Base-by-base conservation (phyloP, 1,140 invertebrate species). In the Pollicipes pollicipes region DNA sequence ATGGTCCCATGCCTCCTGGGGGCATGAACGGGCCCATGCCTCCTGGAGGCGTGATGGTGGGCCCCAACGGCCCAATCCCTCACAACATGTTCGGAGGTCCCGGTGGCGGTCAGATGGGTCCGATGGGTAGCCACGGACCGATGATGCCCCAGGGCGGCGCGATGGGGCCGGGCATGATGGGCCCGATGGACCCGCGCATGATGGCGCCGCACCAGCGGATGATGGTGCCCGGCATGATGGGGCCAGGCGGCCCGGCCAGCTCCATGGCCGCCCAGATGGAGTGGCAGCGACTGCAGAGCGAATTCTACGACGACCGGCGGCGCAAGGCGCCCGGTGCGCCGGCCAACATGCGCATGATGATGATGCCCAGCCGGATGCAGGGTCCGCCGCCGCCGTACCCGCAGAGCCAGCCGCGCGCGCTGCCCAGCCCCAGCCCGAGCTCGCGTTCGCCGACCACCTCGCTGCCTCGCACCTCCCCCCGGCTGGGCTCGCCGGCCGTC, bases 261-360 rank as follows among this genome's bases (percentile, higher is more conserved):
- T 82, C 82, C 31, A 84, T 82, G 84, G 82, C 72, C 76, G 82
- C 82, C 66, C 88, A 85, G 79, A 85, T 90, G 79, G 90, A 92
- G 77, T 95, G 92, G 93, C 88, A 91, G 74, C 93, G 94, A 79
- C 80, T 95, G 69, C 91, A 94, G 76, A 85, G 89, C 76, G 88
- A 89, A 77, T 90, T 90, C 81, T 87, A 88, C 76, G 90, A 91
- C 74, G 88, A 84, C 68, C 82, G 83, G 72, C 82, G 81, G 76
- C 83, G 84, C 75, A 83, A 78, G 72, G 76, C 81, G 82, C 75
- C 81, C 82, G 73, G 81, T 80, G 63, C 82, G 80, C 77, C 82
- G n/a, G n/a, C 82, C 21, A 82, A 82, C 80, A 79, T 64, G 80
- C 84, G 31, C 78, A 81, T 45, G 79, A 79, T 72, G 81, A 83